These are phyloP conservation scores for Lampropteryx suffumata DNA, from an alignment of 2,888 invertebrate species.

Conservation along the genomic window DNA sequence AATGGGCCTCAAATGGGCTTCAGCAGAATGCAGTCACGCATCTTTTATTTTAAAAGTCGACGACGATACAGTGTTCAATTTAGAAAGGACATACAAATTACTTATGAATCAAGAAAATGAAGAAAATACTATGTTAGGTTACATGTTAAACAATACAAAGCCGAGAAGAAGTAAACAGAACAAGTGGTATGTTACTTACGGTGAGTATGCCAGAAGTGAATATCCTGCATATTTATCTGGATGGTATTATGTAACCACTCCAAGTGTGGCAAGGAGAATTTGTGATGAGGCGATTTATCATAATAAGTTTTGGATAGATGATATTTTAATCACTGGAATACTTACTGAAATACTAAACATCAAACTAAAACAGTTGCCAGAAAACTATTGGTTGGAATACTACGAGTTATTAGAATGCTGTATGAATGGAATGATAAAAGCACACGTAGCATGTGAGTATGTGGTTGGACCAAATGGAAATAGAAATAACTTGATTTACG, in stretches of 20 bases:
- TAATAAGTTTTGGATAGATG: slow-evolving; percentile 96
- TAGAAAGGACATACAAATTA: slow-evolving; percentile 74
- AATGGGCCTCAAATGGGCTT: slow-evolving; percentile 91
- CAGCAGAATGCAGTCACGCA: slow-evolving; percentile 82
- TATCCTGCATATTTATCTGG: slow-evolving; percentile 92
- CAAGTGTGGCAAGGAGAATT: slow-evolving; percentile 83
- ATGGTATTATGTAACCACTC: slow-evolving; percentile 91
- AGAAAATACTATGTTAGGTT: slow-evolving; percentile 82
- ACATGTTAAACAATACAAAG: slow-evolving; percentile 84
- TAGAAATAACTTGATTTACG: slow-evolving; percentile 85
- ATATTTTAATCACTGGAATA: slow-evolving; percentile 92
- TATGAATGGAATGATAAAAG: slow-evolving; percentile 82
- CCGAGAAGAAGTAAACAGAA: slow-evolving; percentile 86
- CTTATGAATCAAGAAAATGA: slow-evolving; percentile 40
- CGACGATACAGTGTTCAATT: slow-evolving; percentile 89
- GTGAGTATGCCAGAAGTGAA: slow-evolving; percentile 83
- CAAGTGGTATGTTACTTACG: slow-evolving; percentile 90
- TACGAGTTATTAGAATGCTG: slow-evolving; percentile 90
- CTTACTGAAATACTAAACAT: slow-evolving; percentile 84
- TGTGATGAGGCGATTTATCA: slow-evolving; percentile 77
- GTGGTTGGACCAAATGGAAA: slow-evolving; percentile 91
- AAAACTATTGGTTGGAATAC: slow-evolving; percentile 86
- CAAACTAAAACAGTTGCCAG: slow-evolving; percentile 80
- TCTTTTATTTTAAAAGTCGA: slow-evolving; percentile 90
- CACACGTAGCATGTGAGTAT: slow-evolving; percentile 85